Percentiles rank a stretch among this genome's conserved stretches.
Evolutionary conservation across 2,113 vertebrate genomes (phyloP).

Genomic region (Anthoscopus minutus): DNA sequence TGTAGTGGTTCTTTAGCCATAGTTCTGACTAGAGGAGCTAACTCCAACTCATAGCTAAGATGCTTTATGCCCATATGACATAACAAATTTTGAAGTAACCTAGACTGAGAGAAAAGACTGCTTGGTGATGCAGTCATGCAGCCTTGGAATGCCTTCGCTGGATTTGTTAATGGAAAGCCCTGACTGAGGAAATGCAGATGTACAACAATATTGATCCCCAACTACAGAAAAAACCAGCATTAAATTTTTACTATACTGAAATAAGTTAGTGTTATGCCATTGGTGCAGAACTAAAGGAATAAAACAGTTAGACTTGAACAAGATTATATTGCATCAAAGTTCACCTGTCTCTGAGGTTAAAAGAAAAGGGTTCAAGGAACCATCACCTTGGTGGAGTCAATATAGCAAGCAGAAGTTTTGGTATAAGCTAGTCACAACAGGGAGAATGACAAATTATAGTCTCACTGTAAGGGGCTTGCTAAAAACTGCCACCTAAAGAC

Average conservation of each 20-base stretch:
- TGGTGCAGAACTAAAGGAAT: not conserved
- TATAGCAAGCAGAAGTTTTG: not conserved
- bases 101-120: not conserved
- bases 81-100: not conserved
- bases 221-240: not conserved
- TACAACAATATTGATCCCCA: not conserved
- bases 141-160: not conserved
- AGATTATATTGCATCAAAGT: not conserved
- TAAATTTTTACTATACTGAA: not conserved
- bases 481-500: not conserved
- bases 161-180: not conserved
- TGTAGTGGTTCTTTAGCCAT: not conserved
- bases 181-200: not conserved
- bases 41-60: not conserved
- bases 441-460: not conserved
- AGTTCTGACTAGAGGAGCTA: not conserved
- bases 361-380: not conserved
- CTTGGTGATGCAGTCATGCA: not conserved
- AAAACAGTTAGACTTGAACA: not conserved
- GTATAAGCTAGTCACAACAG: not conserved
- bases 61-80: not conserved
- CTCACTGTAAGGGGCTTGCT: not conserved
- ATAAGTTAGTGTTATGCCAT: not conserved
- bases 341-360: not conserved
- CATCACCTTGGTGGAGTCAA: not conserved